Evolutionary conservation across 2,113 vertebrate genomes (phyloP).

Genomic region (Poeciliopsis retropinna): DNA sequence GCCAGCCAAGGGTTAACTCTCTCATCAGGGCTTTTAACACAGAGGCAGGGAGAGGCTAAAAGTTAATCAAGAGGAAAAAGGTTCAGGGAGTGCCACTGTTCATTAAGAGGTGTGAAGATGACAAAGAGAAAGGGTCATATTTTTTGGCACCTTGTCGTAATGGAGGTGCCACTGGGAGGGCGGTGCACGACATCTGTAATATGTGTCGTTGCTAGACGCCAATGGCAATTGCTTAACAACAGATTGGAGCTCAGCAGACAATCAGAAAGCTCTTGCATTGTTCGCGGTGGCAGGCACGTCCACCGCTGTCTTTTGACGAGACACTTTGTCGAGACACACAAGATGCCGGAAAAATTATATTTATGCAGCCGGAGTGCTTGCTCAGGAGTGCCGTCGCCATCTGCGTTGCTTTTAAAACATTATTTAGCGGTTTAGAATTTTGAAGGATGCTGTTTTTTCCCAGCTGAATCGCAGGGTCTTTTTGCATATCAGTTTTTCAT

Average conservation of each 20-base stretch:
- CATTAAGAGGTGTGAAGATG: constrained; percentile 71
- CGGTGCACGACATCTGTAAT: constrained; percentile 64
- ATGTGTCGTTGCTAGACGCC: constrained; percentile 71
- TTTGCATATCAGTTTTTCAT: constrained; percentile 49
- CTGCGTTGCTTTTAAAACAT: constrained; percentile 41
- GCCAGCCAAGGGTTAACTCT: constrained; percentile 56
- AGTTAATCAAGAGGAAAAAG: constrained; percentile 53
- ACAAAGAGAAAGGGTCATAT: constrained; percentile 62
- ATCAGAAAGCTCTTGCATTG: constrained; percentile 56
- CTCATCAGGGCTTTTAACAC: constrained; percentile 56
- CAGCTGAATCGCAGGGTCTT: constrained; percentile 5
- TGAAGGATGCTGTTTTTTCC: constrained; percentile 11
- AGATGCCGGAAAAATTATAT: constrained; percentile 28
- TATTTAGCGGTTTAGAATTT: constrained; percentile 22
- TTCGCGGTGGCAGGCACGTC: constrained; percentile 33
- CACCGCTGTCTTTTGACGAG: constrained; percentile 24
- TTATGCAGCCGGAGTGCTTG: constrained; percentile 20
- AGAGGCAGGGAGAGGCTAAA: constrained; percentile 30
- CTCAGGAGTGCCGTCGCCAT: constrained; percentile 33
- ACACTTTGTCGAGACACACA: constrained; percentile 33
- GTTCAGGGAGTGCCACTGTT: constrained; percentile 48
- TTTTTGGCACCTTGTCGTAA: constrained; percentile 62
- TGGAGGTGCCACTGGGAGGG: constrained; percentile 54
- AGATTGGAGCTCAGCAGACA: constrained; percentile 59
- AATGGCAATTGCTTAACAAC: constrained; percentile 67